Evolutionary conservation across 2,113 vertebrate genomes (phyloP), one percentile per base, ranked within the genome.

Genomic region (Semicossyphus pulcher): DNA sequence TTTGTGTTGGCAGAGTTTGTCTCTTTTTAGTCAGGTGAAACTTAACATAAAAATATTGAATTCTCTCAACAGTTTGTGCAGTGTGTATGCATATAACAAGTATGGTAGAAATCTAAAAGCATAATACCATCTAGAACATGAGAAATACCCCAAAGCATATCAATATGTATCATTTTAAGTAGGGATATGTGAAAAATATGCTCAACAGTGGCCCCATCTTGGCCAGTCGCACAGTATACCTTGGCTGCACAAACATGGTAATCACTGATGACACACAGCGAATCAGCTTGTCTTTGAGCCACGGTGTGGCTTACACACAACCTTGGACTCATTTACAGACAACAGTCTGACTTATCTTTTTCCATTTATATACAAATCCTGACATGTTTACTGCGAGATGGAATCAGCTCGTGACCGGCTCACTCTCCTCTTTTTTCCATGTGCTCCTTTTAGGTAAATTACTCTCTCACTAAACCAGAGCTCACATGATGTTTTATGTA

Each of bases 191-290:
- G n/a, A 59, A 14, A 25, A 41, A 36, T 18, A 44, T 28, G 23
- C 57, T 63, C 28, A 37, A 25, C 45, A 41, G 52, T 34, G 58
- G 63, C 60, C 34, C 31, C 25, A 39, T 11, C 66, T 51, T 72
- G 67, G 37, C 61, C 36, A 4, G 25, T 7, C 34, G 1, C 48
- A n/a, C n/a, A 0, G 47, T 85, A 49, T 53, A 62, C 61, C 49
- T 75, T 49, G 56, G 75, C 66, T 37, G 34, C 16, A 56, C 56
- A 54, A 61, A 71, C 56, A 52, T 20, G n/a, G 56, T 39, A 74
- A 63, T 36, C 45, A 34, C 34, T 20, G 28, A 56, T 23, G 7
- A 60, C 57, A 56, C 16, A 10, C 20, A 23, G 47, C 61, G 44
- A 39, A 73, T 41, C 36, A 34, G 42, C n/a, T 16, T 7, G 23